Evolutionary conservation across 2,113 vertebrate genomes (phyloP), one percentile per base, ranked within the genome.

Genomic region (Silurus glanis): DNA sequence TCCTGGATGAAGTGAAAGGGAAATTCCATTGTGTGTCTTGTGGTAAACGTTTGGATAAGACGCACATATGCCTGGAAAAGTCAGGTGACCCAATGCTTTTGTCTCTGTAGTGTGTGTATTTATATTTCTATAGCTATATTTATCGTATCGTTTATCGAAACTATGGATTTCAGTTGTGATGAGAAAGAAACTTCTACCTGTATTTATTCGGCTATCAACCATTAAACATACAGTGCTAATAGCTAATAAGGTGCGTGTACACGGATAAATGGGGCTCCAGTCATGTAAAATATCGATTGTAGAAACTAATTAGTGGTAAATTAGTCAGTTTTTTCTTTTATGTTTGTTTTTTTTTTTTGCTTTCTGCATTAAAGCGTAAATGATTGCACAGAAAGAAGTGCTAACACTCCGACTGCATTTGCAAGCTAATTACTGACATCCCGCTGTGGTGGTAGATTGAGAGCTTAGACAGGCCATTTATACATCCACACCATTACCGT

Each of bases 401-500:
- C 62, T 89, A 82, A 74, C 72, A 69, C 61, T 89, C 80, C 75
- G 84, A 83, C 49, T 21, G 74, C 72, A 85, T 85, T 85, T 87
- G 37, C 58, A 74, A 72, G 71, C 64, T 84, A 81, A 87, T 87
- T 80, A 85, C 72, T 56, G 83, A 61, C 78, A 69, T 72, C 85
- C 85, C 25, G 85, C 85, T 82, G 88, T 61, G 69, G 79, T 75
- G 23, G 17, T 83, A 59, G 86, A 88, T 86, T 81, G 87, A 89
- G 83, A 61, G 84, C 67, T 86, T 79, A 58, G 81, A 76, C 45
- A 55, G 25, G 69, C 49, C 75, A 80, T 89, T 87, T 87, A 81
- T 87, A 74, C 86, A 82, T 87, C 85, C 75, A 78, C 58, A 84
- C 75, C 59, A 86, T 89, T 86, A 86, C 49, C 61, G 64, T 81